phyloP scores from a whole-genome alignment of 2,113 vertebrate species.

The Struthio camelus region DNA sequence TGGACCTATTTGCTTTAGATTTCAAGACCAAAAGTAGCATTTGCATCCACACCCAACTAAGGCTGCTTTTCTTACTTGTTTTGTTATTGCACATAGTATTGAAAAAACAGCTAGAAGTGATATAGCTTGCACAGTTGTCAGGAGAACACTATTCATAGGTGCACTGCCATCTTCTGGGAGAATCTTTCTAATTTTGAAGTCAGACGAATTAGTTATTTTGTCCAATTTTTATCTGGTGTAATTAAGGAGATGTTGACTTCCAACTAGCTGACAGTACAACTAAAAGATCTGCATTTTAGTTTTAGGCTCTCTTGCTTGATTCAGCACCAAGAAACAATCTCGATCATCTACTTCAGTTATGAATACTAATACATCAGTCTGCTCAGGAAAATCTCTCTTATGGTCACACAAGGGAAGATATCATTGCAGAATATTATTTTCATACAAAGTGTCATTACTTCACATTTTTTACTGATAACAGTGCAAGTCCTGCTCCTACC shows the following conservation, averaged over 20 bases:
- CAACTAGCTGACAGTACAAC: neutral
- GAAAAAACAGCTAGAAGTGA: neutral
- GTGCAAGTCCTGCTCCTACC: neutral
- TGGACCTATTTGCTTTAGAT: neutral
- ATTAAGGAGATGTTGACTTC: neutral
- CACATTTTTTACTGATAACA: neutral
- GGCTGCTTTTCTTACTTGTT: neutral
- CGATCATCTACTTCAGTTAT: neutral
- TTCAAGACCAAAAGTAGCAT: neutral
- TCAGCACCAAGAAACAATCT: neutral
- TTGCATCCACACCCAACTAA: neutral
- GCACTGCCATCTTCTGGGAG: slow-evolving; percentile 57
- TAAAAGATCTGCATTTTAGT: neutral
- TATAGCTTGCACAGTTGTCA: neutral
- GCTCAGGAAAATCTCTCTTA: neutral
- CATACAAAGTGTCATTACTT: neutral
- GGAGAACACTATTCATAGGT: neutral
- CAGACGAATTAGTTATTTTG: neutral
- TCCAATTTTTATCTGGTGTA: neutral
- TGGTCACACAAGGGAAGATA: neutral
- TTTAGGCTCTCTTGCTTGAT: neutral
- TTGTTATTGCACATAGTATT: neutral
- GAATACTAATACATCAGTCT: neutral
- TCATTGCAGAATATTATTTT: neutral
- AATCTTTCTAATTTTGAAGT: neutral